Evolutionary conservation across 2,888 invertebrate genomes (phyloP).

Genomic region (Parnassius orleans): DNA sequence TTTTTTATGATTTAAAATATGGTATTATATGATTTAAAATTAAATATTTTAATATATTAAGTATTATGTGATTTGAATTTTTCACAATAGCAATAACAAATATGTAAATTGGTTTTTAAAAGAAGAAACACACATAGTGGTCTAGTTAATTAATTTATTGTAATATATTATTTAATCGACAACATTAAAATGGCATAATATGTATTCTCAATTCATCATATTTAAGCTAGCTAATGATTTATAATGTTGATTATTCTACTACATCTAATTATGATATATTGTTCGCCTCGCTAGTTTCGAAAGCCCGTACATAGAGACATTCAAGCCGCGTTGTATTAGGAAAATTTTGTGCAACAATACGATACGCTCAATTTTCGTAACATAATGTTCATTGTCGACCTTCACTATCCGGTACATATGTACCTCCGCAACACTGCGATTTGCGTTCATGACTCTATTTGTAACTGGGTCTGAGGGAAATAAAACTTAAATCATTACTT

Average conservation of each 20-base stretch:
- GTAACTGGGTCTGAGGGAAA: slow-evolving; percentile 39
- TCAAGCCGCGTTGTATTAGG: slow-evolving; percentile 39
- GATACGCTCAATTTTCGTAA: slow-evolving; percentile 36
- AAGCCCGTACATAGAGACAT: slow-evolving; percentile 10
- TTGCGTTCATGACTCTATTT: background rate
- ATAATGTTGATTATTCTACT: slow-evolving; percentile 7
- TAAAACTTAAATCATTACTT: slow-evolving; percentile 56
- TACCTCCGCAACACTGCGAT: slow-evolving; percentile 26
- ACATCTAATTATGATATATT: slow-evolving; percentile 17
- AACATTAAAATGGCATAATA: too few relatives aligned
- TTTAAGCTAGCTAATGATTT: background rate
- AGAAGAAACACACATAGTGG: too few relatives aligned
- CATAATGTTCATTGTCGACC: slow-evolving; percentile 35
- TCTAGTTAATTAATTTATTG: too few relatives aligned
- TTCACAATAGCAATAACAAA: too few relatives aligned
- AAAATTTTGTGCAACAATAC: slow-evolving; percentile 54
- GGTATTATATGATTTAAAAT: too few relatives aligned
- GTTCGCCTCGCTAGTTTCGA: slow-evolving; percentile 12
- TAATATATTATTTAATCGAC: too few relatives aligned
- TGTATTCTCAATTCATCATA: background rate
- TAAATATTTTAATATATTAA: too few relatives aligned
- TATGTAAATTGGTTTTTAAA: too few relatives aligned
- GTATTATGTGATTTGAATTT: too few relatives aligned
- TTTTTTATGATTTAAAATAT: too few relatives aligned
- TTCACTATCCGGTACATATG: slow-evolving; percentile 35